Evolutionary conservation across 2,888 invertebrate genomes (phyloP).

Genomic region (Ceriagrion tenellum): DNA sequence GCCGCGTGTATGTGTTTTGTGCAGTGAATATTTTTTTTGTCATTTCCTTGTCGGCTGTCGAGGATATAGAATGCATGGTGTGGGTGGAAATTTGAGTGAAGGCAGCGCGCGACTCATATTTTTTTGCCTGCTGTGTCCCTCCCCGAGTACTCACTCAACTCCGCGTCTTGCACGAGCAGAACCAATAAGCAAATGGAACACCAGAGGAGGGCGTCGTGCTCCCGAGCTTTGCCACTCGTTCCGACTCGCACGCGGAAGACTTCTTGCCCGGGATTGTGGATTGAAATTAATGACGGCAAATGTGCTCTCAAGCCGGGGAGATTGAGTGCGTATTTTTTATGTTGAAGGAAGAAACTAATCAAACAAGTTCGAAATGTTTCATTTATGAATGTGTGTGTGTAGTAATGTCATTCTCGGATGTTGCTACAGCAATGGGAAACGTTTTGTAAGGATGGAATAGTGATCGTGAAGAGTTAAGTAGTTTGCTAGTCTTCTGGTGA

Average conservation of each 20-base stretch:
- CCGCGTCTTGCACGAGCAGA: background rate
- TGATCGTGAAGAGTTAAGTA: too few species aligned
- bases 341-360: background rate
- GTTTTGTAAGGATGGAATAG: too few species aligned
- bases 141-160: background rate
- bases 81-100: slow-evolving; percentile 31
- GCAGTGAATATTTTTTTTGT: background rate
- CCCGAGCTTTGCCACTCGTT: background rate
- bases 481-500: too few species aligned
- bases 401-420: too few species aligned
- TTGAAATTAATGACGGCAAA: background rate
- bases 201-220: background rate
- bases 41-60: background rate
- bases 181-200: slow-evolving; percentile 30
- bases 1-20: background rate
- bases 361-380: background rate
- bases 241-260: background rate
- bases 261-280: background rate
- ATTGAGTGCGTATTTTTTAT: too few species aligned
- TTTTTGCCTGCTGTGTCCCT: background rate
- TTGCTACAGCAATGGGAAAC: too few species aligned
- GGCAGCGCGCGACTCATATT: background rate
- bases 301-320: background rate
- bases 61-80: background rate
- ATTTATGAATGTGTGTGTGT: too few species aligned